These are phyloP conservation scores for Leptocoma aspasia DNA, from an alignment of 2,113 vertebrate species.

Conservation along the genomic window DNA sequence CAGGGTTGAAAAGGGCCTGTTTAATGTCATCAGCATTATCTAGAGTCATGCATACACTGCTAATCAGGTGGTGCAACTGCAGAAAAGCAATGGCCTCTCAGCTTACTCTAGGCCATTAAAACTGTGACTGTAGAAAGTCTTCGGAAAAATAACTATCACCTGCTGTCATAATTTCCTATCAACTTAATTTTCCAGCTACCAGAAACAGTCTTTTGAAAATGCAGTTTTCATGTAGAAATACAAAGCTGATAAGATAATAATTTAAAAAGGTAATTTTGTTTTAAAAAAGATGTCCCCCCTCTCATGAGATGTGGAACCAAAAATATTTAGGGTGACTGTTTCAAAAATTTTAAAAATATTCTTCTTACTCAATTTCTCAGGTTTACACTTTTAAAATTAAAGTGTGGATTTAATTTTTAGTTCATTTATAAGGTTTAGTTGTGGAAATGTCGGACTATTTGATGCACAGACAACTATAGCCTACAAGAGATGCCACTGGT, in stretches of 20 bases:
- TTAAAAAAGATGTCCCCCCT: background rate
- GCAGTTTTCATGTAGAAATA: background rate
- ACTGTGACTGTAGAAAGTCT: background rate
- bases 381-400: background rate
- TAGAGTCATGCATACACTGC: background rate
- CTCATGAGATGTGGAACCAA: background rate
- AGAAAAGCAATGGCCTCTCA: background rate
- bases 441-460: background rate
- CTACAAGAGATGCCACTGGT: background rate
- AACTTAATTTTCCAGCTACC: background rate
- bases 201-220: background rate
- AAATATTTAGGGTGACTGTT: background rate
- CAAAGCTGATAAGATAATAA: background rate
- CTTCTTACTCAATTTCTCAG: background rate
- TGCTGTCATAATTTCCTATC: background rate
- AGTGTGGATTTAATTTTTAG: background rate
- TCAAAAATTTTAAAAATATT: background rate
- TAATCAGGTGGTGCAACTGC: background rate
- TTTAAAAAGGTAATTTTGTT: background rate
- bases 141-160: background rate
- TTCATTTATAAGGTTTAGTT: background rate
- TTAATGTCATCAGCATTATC: background rate
- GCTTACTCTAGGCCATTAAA: background rate
- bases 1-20: background rate
- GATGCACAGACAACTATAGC: background rate